Percentiles rank a stretch among this genome's conserved stretches.
Conservation (phyloP, 2,797 vertebrate genomes). For the Esox lucius region DNA sequence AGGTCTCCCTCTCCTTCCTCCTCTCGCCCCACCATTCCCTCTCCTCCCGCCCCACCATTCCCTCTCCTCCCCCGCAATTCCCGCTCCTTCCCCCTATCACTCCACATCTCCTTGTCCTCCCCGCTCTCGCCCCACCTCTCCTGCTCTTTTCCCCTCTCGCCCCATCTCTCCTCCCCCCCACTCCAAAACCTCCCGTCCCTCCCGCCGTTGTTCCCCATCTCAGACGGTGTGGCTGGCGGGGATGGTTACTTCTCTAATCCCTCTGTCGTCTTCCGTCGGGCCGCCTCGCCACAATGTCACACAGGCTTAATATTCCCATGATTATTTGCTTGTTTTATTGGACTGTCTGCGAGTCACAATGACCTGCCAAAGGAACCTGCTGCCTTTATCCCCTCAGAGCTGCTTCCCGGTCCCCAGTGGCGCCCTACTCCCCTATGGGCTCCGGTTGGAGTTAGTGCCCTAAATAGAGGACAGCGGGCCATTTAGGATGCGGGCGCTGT, state of each 20-base stretch:
- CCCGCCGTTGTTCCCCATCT: constrained; percentile 42
- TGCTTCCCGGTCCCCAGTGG: neutral
- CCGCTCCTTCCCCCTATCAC: constrained; percentile 42
- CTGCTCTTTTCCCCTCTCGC: neutral
- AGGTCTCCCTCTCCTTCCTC: constrained; percentile 29
- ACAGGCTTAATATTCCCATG: constrained; percentile 83
- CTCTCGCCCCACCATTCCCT: neutral
- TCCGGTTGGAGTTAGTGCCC: neutral
- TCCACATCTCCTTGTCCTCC: neutral
- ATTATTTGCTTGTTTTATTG: constrained; percentile 85
- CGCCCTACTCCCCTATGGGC: neutral
- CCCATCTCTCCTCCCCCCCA: neutral
- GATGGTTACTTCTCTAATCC: constrained; percentile 70
- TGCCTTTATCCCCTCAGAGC: constrained; percentile 68
- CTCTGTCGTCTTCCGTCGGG: constrained; percentile 67
- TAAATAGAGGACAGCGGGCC: neutral
- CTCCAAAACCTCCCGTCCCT: too few relatives aligned
- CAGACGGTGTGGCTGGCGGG: constrained; percentile 37
- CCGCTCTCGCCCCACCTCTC: neutral
- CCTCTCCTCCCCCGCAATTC: constrained; percentile 6
- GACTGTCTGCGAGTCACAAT: constrained; percentile 75
- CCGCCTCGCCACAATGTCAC: constrained; percentile 78
- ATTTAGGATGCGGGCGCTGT: constrained; percentile 56
- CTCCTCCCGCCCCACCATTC: constrained; percentile 2
- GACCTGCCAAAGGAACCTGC: constrained; percentile 72